Base-by-base conservation (phyloP, 1,140 invertebrate genomes). In the Laupala kohalensis region DNA sequence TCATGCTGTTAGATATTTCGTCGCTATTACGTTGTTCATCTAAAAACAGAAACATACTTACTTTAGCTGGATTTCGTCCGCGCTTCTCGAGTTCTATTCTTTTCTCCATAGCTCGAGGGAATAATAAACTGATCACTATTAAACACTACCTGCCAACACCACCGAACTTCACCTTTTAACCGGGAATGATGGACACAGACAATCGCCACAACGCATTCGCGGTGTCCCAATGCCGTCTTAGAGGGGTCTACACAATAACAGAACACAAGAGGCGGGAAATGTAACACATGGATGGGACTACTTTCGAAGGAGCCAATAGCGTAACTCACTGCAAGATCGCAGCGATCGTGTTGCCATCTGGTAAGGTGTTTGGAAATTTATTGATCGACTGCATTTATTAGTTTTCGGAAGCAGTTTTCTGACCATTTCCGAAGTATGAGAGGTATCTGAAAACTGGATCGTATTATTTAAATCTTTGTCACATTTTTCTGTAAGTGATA, bases 1-100 rank as follows among this genome's bases (percentile, higher is more conserved):
- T 4, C 19, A 53, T 53, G 37, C 37, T 53, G 19, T 53, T 53
- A 53, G 9, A 19, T 66, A 15, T 9, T 66, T 66, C 1, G 62
- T 53, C 72, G n/a, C n/a, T 53, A 53, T 53, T 53, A 53, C 37
- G 37, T 66, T 66, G 64, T 66, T 66, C 1, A 64, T 53, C 72
- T 53, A 30, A 69, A 37, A 69, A 37, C 25, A 25, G 13, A 65
- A 69, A 5, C 69, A 76, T 77, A 83, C 88, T 89, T 86, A 95
- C 94, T 85, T 93, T 87, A 78, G 86, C 88, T 75, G 92, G 88
- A 79, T 86, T 88, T 79, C 88, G 89, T 80, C 93, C 92, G 77
- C 92, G 85, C 82, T 91, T 90, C 83, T 96, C 93, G 78, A 96
- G 86, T 78, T 92, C 90, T 86, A 96, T 90, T 82, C 94, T 88